Conservation (phyloP, 2,113 vertebrate genomes). For the Bujurquina vittata region DNA sequence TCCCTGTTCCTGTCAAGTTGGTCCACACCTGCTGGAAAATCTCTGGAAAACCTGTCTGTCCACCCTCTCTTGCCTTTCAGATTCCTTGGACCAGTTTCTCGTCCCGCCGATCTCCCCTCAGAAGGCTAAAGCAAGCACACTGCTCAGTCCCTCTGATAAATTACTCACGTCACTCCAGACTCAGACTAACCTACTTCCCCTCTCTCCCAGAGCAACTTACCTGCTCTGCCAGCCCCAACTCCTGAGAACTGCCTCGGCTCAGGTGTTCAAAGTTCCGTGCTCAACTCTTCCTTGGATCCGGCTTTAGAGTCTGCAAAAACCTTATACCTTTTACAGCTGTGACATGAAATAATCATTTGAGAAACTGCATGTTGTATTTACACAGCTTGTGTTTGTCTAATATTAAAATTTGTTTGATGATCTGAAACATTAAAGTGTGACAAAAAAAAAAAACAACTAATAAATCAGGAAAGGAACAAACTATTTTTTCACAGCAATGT, state of each 20-base stretch:
- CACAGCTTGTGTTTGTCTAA: fast-evolving
- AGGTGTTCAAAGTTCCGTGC: background rate
- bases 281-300: background rate
- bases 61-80: too few relatives aligned
- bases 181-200: background rate
- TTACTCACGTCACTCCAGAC: background rate
- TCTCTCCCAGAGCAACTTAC: background rate
- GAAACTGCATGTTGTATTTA: background rate
- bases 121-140: background rate
- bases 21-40: too few relatives aligned
- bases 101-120: fast-evolving
- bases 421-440: background rate
- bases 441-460: background rate
- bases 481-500: background rate
- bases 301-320: background rate
- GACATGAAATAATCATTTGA: background rate
- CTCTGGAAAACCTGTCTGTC: too few relatives aligned
- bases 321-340: background rate
- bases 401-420: background rate
- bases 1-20: too few relatives aligned
- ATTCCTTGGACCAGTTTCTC: background rate
- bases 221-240: background rate
- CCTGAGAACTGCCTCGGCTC: background rate
- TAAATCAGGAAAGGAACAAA: background rate
- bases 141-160: background rate